Evolutionary conservation across 2,113 vertebrate species (phyloP).

Genomic region (Cariama cristata): DNA sequence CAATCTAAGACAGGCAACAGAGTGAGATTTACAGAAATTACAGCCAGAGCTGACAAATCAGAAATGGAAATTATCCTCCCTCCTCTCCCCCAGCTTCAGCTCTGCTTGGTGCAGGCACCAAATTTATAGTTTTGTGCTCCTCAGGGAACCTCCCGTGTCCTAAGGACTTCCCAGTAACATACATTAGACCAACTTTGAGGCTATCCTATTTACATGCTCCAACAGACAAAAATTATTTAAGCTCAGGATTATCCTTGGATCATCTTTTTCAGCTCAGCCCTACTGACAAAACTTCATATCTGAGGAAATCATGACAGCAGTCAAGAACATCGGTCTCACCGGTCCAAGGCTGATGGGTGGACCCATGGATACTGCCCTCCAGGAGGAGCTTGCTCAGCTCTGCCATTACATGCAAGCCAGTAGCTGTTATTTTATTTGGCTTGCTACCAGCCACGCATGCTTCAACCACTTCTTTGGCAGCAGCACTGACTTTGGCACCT

Average conservation of each 20-base stretch:
- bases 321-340: not conserved
- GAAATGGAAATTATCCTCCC: not conserved
- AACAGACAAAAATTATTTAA: not conserved
- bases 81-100: not conserved
- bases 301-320: not conserved
- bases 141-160: not conserved
- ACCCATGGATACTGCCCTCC: not conserved
- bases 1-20: not conserved
- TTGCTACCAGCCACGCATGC: not conserved
- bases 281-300: rapidly evolving
- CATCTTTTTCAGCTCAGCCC: not conserved
- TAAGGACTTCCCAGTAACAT: not conserved
- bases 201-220: not conserved
- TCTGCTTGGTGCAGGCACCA: not conserved
- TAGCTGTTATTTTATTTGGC: not conserved
- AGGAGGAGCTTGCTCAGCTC: not conserved
- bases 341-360: not conserved
- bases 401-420: not conserved
- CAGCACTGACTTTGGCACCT: not conserved
- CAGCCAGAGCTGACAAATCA: not conserved
- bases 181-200: not conserved
- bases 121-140: not conserved
- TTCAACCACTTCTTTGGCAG: not conserved
- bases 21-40: not conserved
- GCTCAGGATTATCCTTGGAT: not conserved